These are phyloP conservation scores for Cryptophagus acutangulus DNA, from an alignment of 2,888 invertebrate genomes.

Conservation along the genomic window DNA sequence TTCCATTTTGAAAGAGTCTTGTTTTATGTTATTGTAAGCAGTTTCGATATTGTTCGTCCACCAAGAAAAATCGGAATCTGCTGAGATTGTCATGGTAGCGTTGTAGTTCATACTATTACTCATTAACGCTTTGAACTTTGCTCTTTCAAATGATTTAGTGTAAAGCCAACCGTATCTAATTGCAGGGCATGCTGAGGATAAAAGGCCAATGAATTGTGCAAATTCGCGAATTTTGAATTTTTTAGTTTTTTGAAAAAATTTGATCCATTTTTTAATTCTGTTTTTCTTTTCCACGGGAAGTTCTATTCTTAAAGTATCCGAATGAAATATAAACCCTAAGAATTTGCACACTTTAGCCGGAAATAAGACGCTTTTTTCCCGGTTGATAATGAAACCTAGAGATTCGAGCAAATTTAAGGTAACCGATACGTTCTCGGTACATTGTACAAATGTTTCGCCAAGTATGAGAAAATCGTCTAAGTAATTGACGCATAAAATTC, in stretches of 20 bases:
- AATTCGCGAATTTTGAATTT: conserved; percentile 8
- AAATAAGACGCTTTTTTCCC: conserved; percentile 16
- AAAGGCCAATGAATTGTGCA: conserved; percentile 9
- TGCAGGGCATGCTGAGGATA: conserved; percentile 16
- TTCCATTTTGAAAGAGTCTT: conserved; percentile 12
- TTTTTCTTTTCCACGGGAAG: conserved; percentile 12
- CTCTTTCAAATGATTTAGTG: conserved; percentile 12
- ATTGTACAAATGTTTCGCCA: conserved; percentile 11
- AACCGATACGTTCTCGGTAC: conserved; percentile 1
- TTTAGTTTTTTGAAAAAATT: too few relatives aligned
- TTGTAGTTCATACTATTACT: conserved; percentile 6
- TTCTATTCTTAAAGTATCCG: conserved; percentile 6
- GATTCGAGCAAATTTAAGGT: conserved; percentile 12
- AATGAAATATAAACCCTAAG: conserved; percentile 22
- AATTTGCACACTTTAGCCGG: conserved; percentile 16
- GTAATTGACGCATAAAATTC: conserved; percentile 21
- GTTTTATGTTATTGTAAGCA: conserved; percentile 7
- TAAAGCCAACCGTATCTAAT: conserved; percentile 12
- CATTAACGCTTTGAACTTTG: conserved; percentile 2
- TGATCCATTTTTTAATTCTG: too few relatives aligned
- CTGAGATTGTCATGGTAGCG: conserved; percentile 4
- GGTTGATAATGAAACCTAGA: conserved; percentile 23
- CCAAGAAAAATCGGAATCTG: too few relatives aligned
- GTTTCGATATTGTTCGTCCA: conserved; percentile 9
- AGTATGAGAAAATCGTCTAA: conserved; percentile 23